phyloP scores from a whole-genome alignment of 1,140 invertebrate species.

The Orchesella cincta region DNA sequence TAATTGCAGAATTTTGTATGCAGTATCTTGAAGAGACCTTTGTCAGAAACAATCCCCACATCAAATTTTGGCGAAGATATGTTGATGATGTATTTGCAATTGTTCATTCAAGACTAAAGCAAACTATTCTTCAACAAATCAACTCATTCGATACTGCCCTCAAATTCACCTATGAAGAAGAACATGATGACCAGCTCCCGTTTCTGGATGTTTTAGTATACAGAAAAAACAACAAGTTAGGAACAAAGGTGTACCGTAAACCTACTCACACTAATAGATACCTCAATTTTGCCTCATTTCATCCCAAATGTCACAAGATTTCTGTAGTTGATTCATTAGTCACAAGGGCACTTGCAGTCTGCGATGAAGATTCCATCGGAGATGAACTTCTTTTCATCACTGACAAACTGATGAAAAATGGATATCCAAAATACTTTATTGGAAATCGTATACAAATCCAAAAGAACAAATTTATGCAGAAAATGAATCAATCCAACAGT shows the following conservation, averaged over 20 bases:
- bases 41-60: too few relatives aligned
- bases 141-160: slow-evolving; percentile 31
- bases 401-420: not conserved
- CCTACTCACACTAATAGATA: not conserved
- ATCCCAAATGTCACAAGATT: not conserved
- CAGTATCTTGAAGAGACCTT: too few relatives aligned
- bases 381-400: slow-evolving; percentile 17
- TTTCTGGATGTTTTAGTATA: slow-evolving; percentile 45
- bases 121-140: too few relatives aligned
- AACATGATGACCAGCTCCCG: slow-evolving; percentile 34
- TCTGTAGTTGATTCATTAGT: slow-evolving; percentile 19
- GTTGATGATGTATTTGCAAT: too few relatives aligned
- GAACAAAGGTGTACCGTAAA: slow-evolving; percentile 34
- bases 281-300: not conserved
- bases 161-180: slow-evolving; percentile 25
- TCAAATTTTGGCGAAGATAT: too few relatives aligned
- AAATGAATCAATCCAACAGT: not conserved
- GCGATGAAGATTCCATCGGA: slow-evolving; percentile 20
- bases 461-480: too few relatives aligned
- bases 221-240: slow-evolving; percentile 19
- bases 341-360: slow-evolving; percentile 9
- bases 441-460: not conserved
- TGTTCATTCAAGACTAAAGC: too few relatives aligned
- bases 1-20: slow-evolving; percentile 34
- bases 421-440: not conserved